Conservation (phyloP, 1,140 invertebrate species). For the Oryzaephilus surinamensis region DNA sequence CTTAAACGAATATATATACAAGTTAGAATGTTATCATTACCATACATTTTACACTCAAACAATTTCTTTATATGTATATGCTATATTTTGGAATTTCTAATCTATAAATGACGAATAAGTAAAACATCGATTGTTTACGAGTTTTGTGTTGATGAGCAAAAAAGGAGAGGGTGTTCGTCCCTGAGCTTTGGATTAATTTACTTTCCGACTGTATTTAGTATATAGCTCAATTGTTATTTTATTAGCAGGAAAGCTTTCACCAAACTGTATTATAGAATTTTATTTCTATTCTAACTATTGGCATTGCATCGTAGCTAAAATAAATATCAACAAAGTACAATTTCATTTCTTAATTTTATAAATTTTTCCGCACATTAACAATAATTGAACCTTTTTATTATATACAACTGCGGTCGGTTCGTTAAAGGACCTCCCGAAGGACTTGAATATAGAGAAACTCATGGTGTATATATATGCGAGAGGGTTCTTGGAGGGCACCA, state of each 20-base stretch:
- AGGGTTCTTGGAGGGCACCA: too few relatives aligned
- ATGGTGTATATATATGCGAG: too few relatives aligned
- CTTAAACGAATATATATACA: constrained; percentile 8
- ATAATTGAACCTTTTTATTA: too few relatives aligned
- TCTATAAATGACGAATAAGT: background rate
- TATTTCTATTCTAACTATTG: too few relatives aligned
- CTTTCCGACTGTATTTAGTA: constrained; percentile 6
- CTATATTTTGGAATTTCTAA: background rate
- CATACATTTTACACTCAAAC: constrained; percentile 1
- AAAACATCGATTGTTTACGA: constrained; percentile 3
- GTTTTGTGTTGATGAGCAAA: background rate
- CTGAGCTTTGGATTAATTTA: constrained; percentile 7
- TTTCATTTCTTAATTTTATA: too few relatives aligned
- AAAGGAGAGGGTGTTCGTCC: constrained; percentile 4
- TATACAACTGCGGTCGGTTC: too few relatives aligned
- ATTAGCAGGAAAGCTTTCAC: constrained; percentile 7
- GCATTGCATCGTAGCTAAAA: too few relatives aligned
- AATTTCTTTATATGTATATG: background rate
- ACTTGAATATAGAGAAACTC: too few relatives aligned
- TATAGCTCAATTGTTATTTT: constrained; percentile 10
- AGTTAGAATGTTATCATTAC: constrained; percentile 6
- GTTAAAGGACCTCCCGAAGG: too few relatives aligned
- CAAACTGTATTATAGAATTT: too few relatives aligned
- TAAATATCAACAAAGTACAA: too few relatives aligned
- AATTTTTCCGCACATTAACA: too few relatives aligned